Conservation (phyloP, 2,888 invertebrate species). For the Strigamia maritima region DNA sequence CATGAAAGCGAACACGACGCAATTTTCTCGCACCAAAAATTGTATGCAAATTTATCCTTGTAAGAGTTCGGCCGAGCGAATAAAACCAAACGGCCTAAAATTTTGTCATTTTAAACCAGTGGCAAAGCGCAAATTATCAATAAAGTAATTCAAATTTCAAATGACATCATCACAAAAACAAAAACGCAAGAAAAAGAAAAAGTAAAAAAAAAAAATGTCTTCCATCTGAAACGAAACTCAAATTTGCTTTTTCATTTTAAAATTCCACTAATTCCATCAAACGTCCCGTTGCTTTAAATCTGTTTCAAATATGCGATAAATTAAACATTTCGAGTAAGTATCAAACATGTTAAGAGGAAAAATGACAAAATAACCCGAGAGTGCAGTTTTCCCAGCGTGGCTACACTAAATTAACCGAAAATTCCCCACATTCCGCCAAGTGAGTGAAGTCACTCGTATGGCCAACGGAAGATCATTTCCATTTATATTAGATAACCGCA, state of each 20-base stretch:
- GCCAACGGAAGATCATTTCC: not conserved
- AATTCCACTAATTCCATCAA: not conserved
- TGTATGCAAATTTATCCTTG: slow-evolving; percentile 4
- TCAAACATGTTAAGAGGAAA: not conserved
- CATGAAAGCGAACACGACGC: slow-evolving; percentile 31
- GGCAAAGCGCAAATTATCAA: not conserved
- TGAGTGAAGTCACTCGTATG: not conserved
- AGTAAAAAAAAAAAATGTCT: too few relatives aligned
- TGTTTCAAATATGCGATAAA: not conserved
- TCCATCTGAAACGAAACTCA: too few relatives aligned
- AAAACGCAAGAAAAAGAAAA: too few relatives aligned
- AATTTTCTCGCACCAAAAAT: slow-evolving; percentile 31
- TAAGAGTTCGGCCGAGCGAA: not conserved
- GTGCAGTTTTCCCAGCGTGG: not conserved
- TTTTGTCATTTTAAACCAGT: not conserved
- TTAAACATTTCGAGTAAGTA: not conserved
- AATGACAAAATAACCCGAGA: not conserved
- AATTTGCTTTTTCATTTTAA: not conserved
- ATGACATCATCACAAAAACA: too few relatives aligned
- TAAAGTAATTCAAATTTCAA: not conserved
- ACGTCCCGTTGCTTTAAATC: not conserved
- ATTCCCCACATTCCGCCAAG: not conserved
- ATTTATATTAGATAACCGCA: not conserved
- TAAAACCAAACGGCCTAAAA: not conserved
- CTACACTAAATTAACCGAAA: not conserved